Base-by-base conservation (phyloP, 2,113 vertebrate genomes). In the Tenrec ecaudatus region DNA sequence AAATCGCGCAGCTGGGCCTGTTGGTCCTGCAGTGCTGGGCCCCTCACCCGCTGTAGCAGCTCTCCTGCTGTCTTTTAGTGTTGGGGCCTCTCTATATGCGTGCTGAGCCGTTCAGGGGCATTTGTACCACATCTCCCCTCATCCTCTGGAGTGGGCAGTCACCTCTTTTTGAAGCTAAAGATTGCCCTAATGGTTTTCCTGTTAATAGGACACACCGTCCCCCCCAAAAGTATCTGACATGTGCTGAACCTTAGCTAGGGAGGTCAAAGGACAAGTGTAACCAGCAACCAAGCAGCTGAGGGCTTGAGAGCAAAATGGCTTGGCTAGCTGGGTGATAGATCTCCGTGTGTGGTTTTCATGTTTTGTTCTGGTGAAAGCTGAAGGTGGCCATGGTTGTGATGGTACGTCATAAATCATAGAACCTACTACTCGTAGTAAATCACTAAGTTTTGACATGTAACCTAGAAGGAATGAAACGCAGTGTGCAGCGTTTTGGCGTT, bases 1-100 rank as follows among this genome's bases (percentile, higher is more conserved):
- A 60, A 8, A 4, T 38, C 0, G 22, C 2, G 0, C 3, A 2
- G 36, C 31, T 7, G 3, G 0, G 7, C 0, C 0, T 23, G 1
- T 36, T 25, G 0, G 7, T 0, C 43, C 14, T 33, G 36, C 0
- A 40, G 47, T 4, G 6, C 47, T 53, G 6, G 9, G 47, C 20
- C 7, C 22, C 7, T 31, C 15, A 4, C 40, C 0, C 1, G 27
- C 8, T 33, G 6, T 12, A 11, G 40, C 4, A 2, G 27, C 17
- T 14, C 5, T 6, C 0, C 3, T 1, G 10, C 1, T 4, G 31
- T 14, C 31, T 69, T 20, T 10, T 33, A 6, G 12, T 3, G 0
- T 43, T 12, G 27, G 12, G 10, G 77, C 17, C 2, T 2, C 15
- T 6, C 1, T 40, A 2, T 25, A 4, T 16, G 31, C 2, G 8